Conservation (phyloP, 2,797 vertebrate genomes). For the Iguana delicatissima region DNA sequence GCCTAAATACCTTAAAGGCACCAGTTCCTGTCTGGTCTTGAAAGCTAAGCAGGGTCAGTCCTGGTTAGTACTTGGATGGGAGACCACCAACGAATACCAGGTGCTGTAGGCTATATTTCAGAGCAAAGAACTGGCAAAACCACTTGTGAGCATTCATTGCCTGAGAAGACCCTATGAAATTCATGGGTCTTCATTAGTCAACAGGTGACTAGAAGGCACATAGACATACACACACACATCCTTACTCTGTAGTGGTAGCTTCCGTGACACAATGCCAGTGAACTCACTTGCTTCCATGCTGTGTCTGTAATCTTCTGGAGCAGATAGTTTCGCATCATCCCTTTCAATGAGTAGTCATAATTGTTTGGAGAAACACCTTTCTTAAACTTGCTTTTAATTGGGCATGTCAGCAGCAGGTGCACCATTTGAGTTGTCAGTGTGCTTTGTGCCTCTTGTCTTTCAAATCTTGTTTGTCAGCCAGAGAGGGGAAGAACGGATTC, state of each 20-base stretch:
- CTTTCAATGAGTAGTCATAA: not conserved
- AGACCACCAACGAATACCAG: no score
- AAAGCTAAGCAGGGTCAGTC: no score
- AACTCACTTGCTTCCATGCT: not conserved
- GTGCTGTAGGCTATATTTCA: no score
- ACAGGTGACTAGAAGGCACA: no score
- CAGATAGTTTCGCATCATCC: not conserved
- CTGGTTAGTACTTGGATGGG: no score
- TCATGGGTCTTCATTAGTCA: no score
- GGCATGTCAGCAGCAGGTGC: not conserved
- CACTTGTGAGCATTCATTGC: no score
- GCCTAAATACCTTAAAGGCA: no score
- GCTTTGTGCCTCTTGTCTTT: not conserved
- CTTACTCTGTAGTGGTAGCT: not conserved
- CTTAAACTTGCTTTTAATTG: not conserved
- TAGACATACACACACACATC: no score
- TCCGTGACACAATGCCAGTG: not conserved
- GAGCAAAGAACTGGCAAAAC: no score
- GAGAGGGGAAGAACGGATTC: not conserved
- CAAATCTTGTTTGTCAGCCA: not conserved
- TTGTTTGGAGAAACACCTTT: not conserved
- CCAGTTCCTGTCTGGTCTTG: no score
- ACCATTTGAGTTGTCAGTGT: not conserved
- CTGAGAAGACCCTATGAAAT: no score
- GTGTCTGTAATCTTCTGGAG: not conserved